These are phyloP conservation scores for Varanus salvator DNA, from an alignment of 2,113 vertebrate species.

Conservation along the genomic window DNA sequence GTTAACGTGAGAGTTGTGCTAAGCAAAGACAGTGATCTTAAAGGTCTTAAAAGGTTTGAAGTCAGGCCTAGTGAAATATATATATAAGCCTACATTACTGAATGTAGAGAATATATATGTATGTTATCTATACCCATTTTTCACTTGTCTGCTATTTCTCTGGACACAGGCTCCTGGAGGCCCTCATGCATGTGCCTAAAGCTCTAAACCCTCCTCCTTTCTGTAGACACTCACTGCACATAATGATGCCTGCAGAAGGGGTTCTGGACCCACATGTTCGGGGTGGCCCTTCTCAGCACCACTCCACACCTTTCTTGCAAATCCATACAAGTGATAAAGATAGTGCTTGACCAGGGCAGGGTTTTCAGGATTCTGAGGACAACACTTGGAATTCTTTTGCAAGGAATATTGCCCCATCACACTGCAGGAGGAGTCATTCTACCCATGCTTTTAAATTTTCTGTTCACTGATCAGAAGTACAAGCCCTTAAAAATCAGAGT, in stretches of 20 bases:
- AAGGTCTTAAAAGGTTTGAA: not conserved
- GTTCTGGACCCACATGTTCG: too few relatives aligned
- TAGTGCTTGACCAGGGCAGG: too few relatives aligned
- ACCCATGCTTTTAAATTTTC: not conserved
- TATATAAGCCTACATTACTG: not conserved
- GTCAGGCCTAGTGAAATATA: not conserved
- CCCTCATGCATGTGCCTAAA: too few relatives aligned
- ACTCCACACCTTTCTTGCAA: too few relatives aligned
- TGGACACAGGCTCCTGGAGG: too few relatives aligned
- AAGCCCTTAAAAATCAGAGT: slow-evolving; percentile 30
- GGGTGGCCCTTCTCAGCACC: too few relatives aligned
- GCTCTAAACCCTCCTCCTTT: too few relatives aligned
- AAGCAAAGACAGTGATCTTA: not conserved
- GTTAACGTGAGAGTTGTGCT: not conserved
- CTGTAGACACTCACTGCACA: too few relatives aligned
- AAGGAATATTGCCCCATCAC: slow-evolving; percentile 1
- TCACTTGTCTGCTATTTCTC: too few relatives aligned
- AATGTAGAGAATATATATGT: not conserved
- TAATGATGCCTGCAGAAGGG: too few relatives aligned
- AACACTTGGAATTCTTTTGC: not conserved
- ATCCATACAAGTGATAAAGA: too few relatives aligned
- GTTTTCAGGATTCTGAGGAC: not conserved
- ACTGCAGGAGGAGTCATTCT: not conserved
- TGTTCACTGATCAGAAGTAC: slow-evolving; percentile 11
- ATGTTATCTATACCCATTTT: too few relatives aligned